Conservation (phyloP, 1,140 invertebrate species). For the Ooceraea biroi region DNA sequence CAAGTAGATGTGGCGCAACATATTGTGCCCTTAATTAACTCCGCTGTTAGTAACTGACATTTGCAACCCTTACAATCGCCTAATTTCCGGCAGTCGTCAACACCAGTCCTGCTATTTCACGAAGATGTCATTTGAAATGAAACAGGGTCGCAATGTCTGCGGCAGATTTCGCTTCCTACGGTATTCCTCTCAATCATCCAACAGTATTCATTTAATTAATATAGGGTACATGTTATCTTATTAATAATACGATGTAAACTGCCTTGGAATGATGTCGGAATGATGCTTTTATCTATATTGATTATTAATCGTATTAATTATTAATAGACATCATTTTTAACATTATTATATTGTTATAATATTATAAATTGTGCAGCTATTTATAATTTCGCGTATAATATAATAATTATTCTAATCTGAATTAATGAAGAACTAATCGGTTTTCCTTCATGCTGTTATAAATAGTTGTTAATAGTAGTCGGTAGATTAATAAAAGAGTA, state of each 20-base stretch:
- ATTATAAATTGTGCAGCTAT: no score
- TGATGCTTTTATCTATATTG: no score
- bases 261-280: no score
- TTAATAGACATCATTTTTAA: no score
- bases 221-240: not conserved
- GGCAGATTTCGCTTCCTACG: not conserved
- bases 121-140: slow-evolving; percentile 59
- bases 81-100: slow-evolving; percentile 67
- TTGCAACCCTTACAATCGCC: slow-evolving; percentile 58
- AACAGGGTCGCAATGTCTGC: slow-evolving; percentile 28
- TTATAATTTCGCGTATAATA: no score
- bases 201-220: slow-evolving; percentile 5
- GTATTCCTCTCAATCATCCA: not conserved
- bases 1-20: not conserved
- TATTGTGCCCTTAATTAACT: slow-evolving; percentile 29
- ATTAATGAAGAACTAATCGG: no score
- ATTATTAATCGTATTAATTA: no score
- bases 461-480: no score
- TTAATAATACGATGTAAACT: slow-evolving; percentile 7
- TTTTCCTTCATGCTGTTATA: no score
- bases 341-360: no score
- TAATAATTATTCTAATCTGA: no score
- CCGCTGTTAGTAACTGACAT: not conserved
- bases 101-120: slow-evolving; percentile 54
- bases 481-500: no score